A percentile compares a stretch with the other conserved stretches of the same genome.
Evolutionary conservation across 2,888 invertebrate genomes (phyloP).

Genomic region (Spodoptera littoralis): DNA sequence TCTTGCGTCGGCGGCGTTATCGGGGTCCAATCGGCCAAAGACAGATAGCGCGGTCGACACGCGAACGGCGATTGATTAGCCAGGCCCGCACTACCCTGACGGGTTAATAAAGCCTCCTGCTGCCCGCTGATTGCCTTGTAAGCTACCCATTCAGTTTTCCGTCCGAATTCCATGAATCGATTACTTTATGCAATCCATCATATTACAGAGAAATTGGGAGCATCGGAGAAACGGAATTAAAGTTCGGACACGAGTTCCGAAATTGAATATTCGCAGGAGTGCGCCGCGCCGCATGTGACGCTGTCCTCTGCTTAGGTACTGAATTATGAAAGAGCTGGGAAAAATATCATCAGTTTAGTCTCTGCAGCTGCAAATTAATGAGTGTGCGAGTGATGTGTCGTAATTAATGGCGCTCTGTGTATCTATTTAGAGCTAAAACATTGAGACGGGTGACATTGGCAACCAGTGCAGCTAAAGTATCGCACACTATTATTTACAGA

Average conservation of each 20-base stretch:
- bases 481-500: conserved; percentile 41
- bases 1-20: conserved; percentile 84
- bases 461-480: conserved; percentile 31
- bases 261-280: conserved; percentile 57
- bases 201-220: conserved; percentile 63
- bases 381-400: conserved; percentile 42
- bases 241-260: conserved; percentile 49
- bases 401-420: conserved; percentile 40
- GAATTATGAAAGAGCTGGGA: conserved; percentile 38
- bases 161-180: conserved; percentile 75
- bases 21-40: conserved; percentile 85
- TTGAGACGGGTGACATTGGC: conserved; percentile 50
- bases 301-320: conserved; percentile 26
- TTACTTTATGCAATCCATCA: conserved; percentile 77
- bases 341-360: conserved; percentile 36
- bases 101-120: conserved; percentile 86
- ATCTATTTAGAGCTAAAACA: conserved; percentile 50
- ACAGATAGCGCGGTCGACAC: conserved; percentile 88
- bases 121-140: conserved; percentile 84
- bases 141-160: conserved; percentile 80
- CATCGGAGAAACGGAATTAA: conserved; percentile 54
- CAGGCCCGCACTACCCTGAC: conserved; percentile 83
- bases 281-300: conserved; percentile 33
- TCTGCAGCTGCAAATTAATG: conserved; percentile 34
- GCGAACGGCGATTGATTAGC: conserved; percentile 88